Conservation (phyloP, 2,113 vertebrate genomes). For the Anolis sagrei region DNA sequence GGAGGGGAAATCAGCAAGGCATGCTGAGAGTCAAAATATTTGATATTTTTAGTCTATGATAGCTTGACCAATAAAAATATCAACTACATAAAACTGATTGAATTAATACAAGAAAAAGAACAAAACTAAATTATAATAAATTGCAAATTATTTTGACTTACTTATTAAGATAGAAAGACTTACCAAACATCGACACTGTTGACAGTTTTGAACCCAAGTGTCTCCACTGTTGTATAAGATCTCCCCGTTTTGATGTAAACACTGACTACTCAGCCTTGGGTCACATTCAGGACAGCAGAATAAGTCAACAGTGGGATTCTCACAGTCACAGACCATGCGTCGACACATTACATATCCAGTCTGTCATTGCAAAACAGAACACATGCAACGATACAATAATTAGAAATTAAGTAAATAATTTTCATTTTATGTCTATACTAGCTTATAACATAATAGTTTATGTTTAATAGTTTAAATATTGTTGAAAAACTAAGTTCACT, state of each 20-base stretch:
- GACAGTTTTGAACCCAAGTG: slow-evolving; percentile 95
- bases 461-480: slow-evolving; percentile 9
- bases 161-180: slow-evolving; percentile 56
- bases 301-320: slow-evolving; percentile 95
- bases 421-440: not conserved
- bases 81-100: slow-evolving; percentile 7
- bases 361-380: slow-evolving; percentile 70
- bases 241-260: slow-evolving; percentile 93
- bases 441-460: not conserved
- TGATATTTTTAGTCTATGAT: slow-evolving; percentile 3
- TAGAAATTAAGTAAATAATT: not conserved
- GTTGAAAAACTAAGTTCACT: no score
- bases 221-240: slow-evolving; percentile 92
- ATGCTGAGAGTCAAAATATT: not conserved
- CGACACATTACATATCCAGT: slow-evolving; percentile 94
- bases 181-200: slow-evolving; percentile 96
- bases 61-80: not conserved
- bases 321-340: slow-evolving; percentile 98
- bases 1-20: no score
- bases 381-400: accelerated
- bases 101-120: slow-evolving; percentile 27
- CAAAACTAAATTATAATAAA: not conserved
- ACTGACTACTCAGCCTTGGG: slow-evolving; percentile 93
- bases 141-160: not conserved
- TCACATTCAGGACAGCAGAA: slow-evolving; percentile 98